Percentiles rank a stretch among this genome's conserved stretches.
These are phyloP conservation scores for Nematostella vectensis DNA, from an alignment of 92 coral and sea anemone genomes.

Conservation along the genomic window DNA sequence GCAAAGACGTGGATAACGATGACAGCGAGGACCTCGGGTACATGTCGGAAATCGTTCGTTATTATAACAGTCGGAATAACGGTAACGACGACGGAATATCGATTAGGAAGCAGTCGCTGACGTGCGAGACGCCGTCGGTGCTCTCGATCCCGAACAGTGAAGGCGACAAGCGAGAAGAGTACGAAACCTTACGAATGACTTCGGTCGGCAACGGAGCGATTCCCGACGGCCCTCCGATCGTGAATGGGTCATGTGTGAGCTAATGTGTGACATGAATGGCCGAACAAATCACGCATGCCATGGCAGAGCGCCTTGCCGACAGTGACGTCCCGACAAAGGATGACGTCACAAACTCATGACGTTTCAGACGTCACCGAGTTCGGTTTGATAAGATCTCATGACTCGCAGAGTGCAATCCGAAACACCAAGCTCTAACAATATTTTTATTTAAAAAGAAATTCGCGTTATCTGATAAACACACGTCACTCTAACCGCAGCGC, in stretches of 20 bases:
- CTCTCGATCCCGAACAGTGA: slow-evolving; percentile 59
- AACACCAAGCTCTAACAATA: too few species aligned
- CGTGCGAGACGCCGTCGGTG: slow-evolving; percentile 65
- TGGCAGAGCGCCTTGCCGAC: background rate
- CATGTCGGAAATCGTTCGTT: slow-evolving; percentile 76
- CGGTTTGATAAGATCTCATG: too few species aligned
- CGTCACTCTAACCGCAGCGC: too few species aligned
- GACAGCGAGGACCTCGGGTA: slow-evolving; percentile 82
- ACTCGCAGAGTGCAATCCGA: too few species aligned
- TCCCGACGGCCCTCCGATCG: background rate
- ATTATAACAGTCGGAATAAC: slow-evolving; percentile 62
- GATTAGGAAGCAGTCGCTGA: slow-evolving; percentile 48
- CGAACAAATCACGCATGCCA: background rate
- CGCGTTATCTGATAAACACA: too few species aligned
- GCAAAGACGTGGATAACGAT: slow-evolving; percentile 54
- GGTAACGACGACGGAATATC: slow-evolving; percentile 59
- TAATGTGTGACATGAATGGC: background rate
- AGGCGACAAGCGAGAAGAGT: slow-evolving; percentile 24
- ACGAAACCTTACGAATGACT: slow-evolving; percentile 2
- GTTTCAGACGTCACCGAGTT: too few species aligned
- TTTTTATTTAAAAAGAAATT: too few species aligned
- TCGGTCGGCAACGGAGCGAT: background rate
- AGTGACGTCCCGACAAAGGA: background rate
- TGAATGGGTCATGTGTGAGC: slow-evolving; percentile 4
- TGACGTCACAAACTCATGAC: slow-evolving; percentile 2